These are phyloP conservation scores for Phoxinus dragarum DNA, from an alignment of 2,797 vertebrate species.

Conservation along the genomic window DNA sequence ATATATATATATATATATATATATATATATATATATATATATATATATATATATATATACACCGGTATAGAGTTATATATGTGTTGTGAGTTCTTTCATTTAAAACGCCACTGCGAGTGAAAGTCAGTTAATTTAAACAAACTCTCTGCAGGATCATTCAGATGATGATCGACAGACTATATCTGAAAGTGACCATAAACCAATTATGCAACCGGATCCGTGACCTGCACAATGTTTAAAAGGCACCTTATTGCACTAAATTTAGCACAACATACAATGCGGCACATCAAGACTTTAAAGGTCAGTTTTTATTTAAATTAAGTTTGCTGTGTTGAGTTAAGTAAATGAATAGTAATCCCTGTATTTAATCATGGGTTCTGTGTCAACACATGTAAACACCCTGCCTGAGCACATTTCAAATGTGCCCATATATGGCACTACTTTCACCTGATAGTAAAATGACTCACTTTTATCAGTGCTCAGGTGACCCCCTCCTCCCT, in stretches of 20 bases:
- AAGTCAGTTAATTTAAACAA: background rate
- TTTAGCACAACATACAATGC: background rate
- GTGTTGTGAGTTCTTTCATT: background rate
- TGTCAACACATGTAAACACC: background rate
- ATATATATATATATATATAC: too few relatives aligned
- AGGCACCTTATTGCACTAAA: background rate
- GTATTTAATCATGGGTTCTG: background rate
- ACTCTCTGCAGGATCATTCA: background rate
- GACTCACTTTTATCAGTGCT: constrained; percentile 30
- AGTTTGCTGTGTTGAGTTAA: background rate
- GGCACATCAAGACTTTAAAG: background rate
- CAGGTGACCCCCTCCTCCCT: background rate
- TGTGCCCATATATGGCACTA: constrained; percentile 8
- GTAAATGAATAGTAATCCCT: background rate
- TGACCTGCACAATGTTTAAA: background rate
- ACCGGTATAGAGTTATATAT: too few relatives aligned
- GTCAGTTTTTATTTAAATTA: constrained; percentile 2
- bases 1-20: too few relatives aligned
- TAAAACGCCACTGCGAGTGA: background rate
- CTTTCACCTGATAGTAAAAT: constrained; percentile 14
- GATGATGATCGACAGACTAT: background rate
- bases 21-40: too few relatives aligned
- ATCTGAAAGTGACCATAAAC: background rate
- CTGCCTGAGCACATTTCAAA: background rate
- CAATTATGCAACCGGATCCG: background rate